Conservation (phyloP, 2,113 vertebrate species). For the Pseudorectes ferrugineus region DNA sequence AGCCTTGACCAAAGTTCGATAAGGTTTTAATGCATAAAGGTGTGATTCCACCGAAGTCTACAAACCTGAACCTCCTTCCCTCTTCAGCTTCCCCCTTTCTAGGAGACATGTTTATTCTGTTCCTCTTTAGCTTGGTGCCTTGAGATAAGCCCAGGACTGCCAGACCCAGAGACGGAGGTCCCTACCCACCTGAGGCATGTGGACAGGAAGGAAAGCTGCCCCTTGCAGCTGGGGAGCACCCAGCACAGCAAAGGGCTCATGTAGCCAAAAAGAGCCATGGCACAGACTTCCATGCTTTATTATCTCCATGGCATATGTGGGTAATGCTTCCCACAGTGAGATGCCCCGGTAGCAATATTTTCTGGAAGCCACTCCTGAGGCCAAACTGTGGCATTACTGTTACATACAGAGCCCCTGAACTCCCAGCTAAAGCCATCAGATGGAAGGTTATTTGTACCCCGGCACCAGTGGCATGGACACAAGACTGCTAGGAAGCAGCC, state of each 20-base stretch:
- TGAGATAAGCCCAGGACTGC: not conserved
- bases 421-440: not conserved
- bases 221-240: not conserved
- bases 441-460: not conserved
- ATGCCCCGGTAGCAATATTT: not conserved
- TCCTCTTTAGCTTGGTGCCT: not conserved
- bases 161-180: not conserved
- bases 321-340: not conserved
- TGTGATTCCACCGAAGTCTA: not conserved
- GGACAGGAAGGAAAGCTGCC: not conserved
- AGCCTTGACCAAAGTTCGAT: not conserved
- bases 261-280: not conserved
- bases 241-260: accelerated
- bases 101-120: not conserved
- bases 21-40: not conserved
- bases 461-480: not conserved
- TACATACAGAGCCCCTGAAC: not conserved
- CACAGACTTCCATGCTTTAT: not conserved
- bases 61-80: not conserved
- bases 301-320: not conserved
- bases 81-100: not conserved
- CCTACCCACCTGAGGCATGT: not conserved
- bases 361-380: not conserved
- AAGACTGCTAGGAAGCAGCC: not conserved
- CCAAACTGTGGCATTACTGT: not conserved